Percentiles rank a stretch among this genome's conserved stretches.
These are phyloP conservation scores for Anastrepha ludens DNA, from an alignment of 1,140 invertebrate species.

Conservation along the genomic window DNA sequence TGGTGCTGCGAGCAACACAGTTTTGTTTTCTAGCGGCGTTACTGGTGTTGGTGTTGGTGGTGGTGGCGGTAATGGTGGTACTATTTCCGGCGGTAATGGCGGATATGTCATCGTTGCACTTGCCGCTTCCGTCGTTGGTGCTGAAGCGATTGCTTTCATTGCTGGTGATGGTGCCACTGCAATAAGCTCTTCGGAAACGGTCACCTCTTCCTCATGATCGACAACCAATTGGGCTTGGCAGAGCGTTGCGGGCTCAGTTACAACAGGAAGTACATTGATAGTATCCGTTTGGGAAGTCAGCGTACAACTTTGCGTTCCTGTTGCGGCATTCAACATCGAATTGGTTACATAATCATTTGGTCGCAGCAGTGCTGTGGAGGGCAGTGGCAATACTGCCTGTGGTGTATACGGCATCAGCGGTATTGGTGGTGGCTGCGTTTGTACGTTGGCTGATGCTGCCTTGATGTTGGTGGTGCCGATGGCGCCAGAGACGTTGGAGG, in stretches of 20 bases:
- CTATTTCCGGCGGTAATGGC: conserved; percentile 62
- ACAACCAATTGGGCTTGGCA: conserved; percentile 63
- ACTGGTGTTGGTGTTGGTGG: conserved; percentile 55
- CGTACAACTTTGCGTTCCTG: not conserved
- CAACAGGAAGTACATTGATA: not conserved
- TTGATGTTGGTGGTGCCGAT: conserved; percentile 40
- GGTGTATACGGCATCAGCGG: not conserved
- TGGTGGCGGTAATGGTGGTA: conserved; percentile 55
- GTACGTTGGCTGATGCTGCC: not conserved
- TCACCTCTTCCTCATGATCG: conserved; percentile 71
- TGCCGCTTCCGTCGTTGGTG: not conserved
- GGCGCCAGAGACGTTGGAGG: not conserved
- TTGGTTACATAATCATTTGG: not conserved
- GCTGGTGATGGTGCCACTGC: not conserved
- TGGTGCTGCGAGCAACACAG: not conserved
- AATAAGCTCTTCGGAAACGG: conserved; percentile 53
- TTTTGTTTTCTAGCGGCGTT: conserved; percentile 52
- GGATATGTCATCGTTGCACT: conserved; percentile 59
- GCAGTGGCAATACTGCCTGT: not conserved
- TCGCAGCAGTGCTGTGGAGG: not conserved
- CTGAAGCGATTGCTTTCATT: not conserved
- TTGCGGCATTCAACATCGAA: not conserved
- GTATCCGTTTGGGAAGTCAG: not conserved
- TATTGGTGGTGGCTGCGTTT: not conserved
- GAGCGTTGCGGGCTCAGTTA: conserved; percentile 32